Percentiles rank a stretch among this genome's conserved stretches.
These are phyloP conservation scores for Eilema griseolum DNA, from an alignment of 2,888 invertebrate genomes.

Conservation along the genomic window DNA sequence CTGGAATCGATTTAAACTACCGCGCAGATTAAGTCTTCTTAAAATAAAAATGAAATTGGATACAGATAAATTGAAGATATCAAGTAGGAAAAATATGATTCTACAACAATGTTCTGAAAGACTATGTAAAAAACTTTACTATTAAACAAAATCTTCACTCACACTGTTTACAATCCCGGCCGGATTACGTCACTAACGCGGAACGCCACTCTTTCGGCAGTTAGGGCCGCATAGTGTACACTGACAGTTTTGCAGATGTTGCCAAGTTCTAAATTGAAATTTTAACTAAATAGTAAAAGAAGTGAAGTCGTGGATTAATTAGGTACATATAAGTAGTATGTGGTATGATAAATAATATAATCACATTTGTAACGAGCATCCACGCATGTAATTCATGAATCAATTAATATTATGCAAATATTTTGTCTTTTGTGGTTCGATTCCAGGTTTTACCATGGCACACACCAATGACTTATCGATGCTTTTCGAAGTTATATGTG, in stretches of 20 bases:
- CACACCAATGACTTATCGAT: too few relatives aligned
- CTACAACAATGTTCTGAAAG: not conserved
- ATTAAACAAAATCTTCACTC: not conserved
- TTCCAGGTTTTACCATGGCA: too few relatives aligned
- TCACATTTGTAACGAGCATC: too few relatives aligned
- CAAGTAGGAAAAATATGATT: not conserved
- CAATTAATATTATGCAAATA: too few relatives aligned
- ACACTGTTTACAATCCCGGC: conserved; percentile 1
- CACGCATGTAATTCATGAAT: too few relatives aligned
- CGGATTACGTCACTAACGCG: not conserved
- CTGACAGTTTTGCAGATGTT: not conserved
- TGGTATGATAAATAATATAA: too few relatives aligned
- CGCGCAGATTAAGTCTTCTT: not conserved
- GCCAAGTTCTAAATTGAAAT: not conserved
- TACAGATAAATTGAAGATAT: not conserved
- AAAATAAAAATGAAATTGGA: not conserved
- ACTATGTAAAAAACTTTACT: not conserved
- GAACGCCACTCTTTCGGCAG: not conserved
- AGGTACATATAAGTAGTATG: too few relatives aligned
- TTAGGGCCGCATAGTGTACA: not conserved
- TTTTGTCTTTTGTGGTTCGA: too few relatives aligned
- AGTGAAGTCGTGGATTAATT: too few relatives aligned
- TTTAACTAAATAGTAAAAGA: not conserved
- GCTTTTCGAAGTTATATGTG: too few relatives aligned
- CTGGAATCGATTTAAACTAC: not conserved